A percentile compares a stretch with the other conserved stretches of the same genome.
phyloP scores from a whole-genome alignment of 2,113 vertebrate genomes.

The Coptodon rendalli region DNA sequence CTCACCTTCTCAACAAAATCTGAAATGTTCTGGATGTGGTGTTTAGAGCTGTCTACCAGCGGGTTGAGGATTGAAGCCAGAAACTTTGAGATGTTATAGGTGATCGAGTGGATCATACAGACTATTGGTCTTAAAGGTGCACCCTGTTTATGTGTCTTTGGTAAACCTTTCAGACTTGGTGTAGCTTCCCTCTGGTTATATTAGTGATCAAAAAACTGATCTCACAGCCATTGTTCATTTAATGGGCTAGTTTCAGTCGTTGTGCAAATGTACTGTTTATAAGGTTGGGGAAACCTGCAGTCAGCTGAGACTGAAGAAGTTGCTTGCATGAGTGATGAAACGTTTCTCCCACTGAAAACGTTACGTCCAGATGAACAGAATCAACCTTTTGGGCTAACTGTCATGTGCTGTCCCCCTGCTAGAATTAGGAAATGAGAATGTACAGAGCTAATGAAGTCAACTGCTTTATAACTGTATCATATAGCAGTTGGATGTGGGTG shows the following conservation, averaged over 20 bases:
- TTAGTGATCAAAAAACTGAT: neutral
- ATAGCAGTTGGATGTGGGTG: neutral
- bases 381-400: neutral
- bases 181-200: neutral
- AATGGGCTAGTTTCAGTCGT: neutral
- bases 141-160: no score
- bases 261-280: rapidly evolving
- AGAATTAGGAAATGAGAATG: neutral
- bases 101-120: no score
- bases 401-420: neutral
- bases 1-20: no score
- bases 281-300: neutral
- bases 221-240: neutral
- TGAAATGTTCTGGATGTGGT: no score
- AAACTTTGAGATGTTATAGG: no score
- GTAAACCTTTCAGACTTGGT: neutral
- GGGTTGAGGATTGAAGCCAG: no score
- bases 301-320: neutral
- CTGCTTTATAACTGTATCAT: neutral
- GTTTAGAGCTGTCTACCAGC: no score
- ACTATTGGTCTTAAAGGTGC: no score
- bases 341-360: neutral
- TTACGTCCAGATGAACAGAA: neutral
- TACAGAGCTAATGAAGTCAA: neutral
- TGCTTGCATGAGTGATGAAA: rapidly evolving